Evolutionary conservation across 2,888 invertebrate species (phyloP).

Genomic region (Sceliomorpha sp.): DNA sequence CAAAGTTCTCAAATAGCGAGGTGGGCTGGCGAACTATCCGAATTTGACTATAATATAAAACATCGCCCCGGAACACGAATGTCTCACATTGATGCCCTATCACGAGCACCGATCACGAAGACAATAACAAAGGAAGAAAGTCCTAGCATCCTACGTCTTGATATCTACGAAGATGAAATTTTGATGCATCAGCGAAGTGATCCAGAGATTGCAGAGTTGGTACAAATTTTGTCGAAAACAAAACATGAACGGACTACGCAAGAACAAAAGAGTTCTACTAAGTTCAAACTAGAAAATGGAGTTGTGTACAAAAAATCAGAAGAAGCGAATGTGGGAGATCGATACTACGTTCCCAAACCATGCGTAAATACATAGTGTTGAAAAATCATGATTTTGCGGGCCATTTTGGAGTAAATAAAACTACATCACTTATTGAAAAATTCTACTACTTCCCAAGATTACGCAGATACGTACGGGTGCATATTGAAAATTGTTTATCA

Average conservation of each 20-base stretch:
- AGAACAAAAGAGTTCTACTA: too few relatives aligned
- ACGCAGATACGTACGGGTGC: slow-evolving; percentile 48
- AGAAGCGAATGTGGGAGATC: too few relatives aligned
- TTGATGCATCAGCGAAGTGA: slow-evolving; percentile 2
- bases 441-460: slow-evolving; percentile 57
- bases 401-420: slow-evolving; percentile 56
- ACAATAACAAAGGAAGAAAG: neutral
- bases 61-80: slow-evolving; percentile 11
- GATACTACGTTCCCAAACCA: too few relatives aligned
- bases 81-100: slow-evolving; percentile 24
- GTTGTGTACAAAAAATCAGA: too few relatives aligned
- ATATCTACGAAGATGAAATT: neutral
- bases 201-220: too few relatives aligned
- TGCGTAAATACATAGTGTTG: slow-evolving; percentile 42
- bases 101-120: slow-evolving; percentile 4
- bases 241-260: too few relatives aligned
- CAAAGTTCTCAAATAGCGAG: slow-evolving; percentile 43
- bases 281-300: too few relatives aligned
- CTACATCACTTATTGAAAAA: slow-evolving; percentile 20
- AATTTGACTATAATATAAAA: slow-evolving; percentile 16
- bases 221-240: too few relatives aligned
- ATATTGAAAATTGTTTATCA: slow-evolving; percentile 55
- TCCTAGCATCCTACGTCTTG: neutral
- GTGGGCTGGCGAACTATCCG: slow-evolving; percentile 8
- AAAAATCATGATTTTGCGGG: slow-evolving; percentile 54